Conservation (phyloP, 1,140 invertebrate genomes). For the Pomacea maculata region DNA sequence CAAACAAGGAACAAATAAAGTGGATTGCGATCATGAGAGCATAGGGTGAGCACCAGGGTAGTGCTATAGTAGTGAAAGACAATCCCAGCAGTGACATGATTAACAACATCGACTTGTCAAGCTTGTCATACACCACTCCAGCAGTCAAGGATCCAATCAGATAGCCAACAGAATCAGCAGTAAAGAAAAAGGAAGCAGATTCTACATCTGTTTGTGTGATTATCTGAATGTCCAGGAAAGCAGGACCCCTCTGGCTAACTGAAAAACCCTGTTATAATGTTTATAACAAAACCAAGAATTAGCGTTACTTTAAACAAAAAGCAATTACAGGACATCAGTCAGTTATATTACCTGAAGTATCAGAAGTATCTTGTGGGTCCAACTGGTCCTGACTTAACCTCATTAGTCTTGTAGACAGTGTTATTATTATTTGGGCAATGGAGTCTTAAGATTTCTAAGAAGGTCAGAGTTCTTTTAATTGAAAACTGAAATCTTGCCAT, state of each 20-base stretch:
- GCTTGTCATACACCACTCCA: slow-evolving; percentile 36
- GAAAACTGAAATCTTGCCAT: no score
- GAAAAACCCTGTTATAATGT: slow-evolving; percentile 35
- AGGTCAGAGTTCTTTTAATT: no score
- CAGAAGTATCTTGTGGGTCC: no score
- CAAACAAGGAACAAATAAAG: slow-evolving; percentile 19
- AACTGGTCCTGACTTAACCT: no score
- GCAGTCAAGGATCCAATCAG: slow-evolving; percentile 33
- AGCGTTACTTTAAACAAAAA: not conserved
- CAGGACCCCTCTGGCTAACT: slow-evolving; percentile 37
- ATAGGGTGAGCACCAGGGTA: slow-evolving; percentile 40
- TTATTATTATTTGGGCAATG: no score
- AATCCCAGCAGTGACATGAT: slow-evolving; percentile 22
- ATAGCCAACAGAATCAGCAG: slow-evolving; percentile 38
- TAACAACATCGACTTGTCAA: slow-evolving; percentile 32
- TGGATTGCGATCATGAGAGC: slow-evolving; percentile 37
- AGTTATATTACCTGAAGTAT: no score
- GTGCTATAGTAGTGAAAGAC: slow-evolving; percentile 12
- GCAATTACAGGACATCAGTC: no score
- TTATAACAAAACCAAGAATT: not conserved
- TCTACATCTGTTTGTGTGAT: slow-evolving; percentile 38
- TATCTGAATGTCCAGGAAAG: slow-evolving; percentile 44
- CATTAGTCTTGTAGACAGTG: no score
- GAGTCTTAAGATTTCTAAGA: no score
- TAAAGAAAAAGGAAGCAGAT: slow-evolving; percentile 38